Evolutionary conservation across 2,797 vertebrate genomes (phyloP).

Genomic region (Fratercula arctica): DNA sequence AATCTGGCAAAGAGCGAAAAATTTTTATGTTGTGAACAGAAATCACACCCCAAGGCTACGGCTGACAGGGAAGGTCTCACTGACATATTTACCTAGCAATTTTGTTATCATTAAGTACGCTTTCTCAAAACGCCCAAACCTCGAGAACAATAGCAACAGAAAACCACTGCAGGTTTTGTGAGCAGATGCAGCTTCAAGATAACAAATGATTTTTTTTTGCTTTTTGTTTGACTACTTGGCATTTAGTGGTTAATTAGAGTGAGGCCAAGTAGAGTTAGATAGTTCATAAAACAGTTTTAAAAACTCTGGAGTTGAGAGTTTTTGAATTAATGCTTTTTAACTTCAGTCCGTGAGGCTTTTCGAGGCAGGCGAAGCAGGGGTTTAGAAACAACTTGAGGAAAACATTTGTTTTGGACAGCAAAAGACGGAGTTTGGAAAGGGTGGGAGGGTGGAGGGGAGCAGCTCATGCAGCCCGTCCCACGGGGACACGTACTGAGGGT

Average conservation of each 20-base stretch:
- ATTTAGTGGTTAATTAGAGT: not conserved
- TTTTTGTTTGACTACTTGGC: not conserved
- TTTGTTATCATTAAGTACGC: not conserved
- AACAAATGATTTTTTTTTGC: not conserved
- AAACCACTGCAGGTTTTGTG: not conserved
- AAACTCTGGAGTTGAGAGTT: not conserved
- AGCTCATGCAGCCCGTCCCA: not conserved
- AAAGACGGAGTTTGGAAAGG: not conserved
- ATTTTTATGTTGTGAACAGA: slow-evolving; percentile 12
- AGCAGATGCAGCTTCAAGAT: slow-evolving; percentile 36
- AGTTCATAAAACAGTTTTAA: not conserved
- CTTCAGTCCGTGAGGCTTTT: not conserved
- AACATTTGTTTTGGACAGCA: not conserved
- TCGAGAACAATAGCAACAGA: slow-evolving; percentile 26
- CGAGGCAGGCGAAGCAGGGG: not conserved
- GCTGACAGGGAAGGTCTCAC: slow-evolving; percentile 8
- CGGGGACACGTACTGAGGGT: not conserved
- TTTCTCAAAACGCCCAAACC: not conserved
- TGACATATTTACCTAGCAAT: slow-evolving; percentile 28
- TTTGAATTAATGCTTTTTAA: not conserved
- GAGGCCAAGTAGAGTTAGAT: not conserved
- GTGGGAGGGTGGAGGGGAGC: not conserved
- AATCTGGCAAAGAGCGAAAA: slow-evolving; percentile 34
- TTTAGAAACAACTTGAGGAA: not conserved
- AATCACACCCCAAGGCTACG: not conserved